Evolutionary conservation across 2,888 invertebrate species (phyloP).

Genomic region (Pollenia labialis): DNA sequence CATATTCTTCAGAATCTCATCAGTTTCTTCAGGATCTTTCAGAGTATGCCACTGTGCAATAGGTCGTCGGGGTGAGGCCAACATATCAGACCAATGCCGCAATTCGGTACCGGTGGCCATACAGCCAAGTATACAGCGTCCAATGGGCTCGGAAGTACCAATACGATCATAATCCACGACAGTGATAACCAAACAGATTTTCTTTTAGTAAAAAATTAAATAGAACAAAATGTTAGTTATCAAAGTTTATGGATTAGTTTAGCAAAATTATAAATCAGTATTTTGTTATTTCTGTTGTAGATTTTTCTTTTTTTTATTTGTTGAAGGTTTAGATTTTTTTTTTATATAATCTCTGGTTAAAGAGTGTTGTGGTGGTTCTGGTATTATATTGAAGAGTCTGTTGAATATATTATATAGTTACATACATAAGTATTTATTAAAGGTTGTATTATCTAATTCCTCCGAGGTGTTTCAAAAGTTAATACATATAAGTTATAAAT

Average conservation of each 20-base stretch:
- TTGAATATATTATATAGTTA: constrained; percentile 57
- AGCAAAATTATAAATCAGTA: constrained; percentile 60
- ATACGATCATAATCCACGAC: constrained; percentile 99
- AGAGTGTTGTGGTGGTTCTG: constrained; percentile 66
- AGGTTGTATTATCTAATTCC: constrained; percentile 41
- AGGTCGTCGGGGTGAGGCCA: constrained; percentile 99
- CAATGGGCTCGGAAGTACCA: constrained; percentile 99
- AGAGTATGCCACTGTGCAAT: constrained; percentile 99
- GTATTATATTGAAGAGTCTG: constrained; percentile 65
- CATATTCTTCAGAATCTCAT: constrained; percentile 84
- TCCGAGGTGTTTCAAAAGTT: constrained; percentile 44
- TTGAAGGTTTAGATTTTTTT: constrained; percentile 39
- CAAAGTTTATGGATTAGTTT: constrained; percentile 65
- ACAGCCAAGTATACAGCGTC: constrained; percentile 98
- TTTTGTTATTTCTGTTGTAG: constrained; percentile 59
- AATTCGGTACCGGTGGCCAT: constrained; percentile 99
- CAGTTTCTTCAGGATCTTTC: constrained; percentile 96
- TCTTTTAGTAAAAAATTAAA: constrained; percentile 86
- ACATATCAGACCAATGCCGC: constrained; percentile 99
- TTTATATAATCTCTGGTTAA: constrained; percentile 50
- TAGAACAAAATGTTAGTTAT: constrained; percentile 70
- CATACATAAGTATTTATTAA: constrained; percentile 36
- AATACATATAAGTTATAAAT: constrained; percentile 27
- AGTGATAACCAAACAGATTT: constrained; percentile 99
- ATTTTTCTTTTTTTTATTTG: constrained; percentile 47